A percentile compares a stretch with the other conserved stretches of the same genome.
Conservation (phyloP, 2,113 vertebrate genomes). For the Pongo abelii region DNA sequence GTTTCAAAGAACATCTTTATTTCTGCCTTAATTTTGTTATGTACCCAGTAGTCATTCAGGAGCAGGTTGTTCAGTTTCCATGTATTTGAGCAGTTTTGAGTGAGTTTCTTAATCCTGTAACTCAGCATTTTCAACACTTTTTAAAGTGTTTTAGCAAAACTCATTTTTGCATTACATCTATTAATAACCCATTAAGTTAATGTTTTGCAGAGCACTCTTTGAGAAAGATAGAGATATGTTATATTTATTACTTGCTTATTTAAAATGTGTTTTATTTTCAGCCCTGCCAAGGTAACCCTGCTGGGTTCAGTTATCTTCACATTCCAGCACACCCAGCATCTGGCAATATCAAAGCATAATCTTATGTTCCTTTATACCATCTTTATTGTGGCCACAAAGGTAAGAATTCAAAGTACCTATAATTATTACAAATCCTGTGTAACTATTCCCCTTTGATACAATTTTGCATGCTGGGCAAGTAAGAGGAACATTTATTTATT, state of each 20-base stretch:
- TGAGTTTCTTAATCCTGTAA: neutral
- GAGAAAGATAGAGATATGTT: neutral
- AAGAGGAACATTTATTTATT: neutral
- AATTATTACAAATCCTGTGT: neutral
- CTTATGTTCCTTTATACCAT: conserved; percentile 93
- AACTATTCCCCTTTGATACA: neutral
- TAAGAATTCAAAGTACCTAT: conserved; percentile 78
- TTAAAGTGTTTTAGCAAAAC: neutral
- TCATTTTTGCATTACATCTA: conserved; percentile 49
- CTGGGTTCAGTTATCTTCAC: conserved; percentile 94
- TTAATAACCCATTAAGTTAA: conserved; percentile 15
- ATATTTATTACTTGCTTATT: conserved; percentile 27
- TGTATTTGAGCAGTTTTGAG: too few species aligned
- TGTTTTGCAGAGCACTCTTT: conserved; percentile 6
- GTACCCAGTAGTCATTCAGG: too few species aligned
- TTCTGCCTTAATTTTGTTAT: too few species aligned
- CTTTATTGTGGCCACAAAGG: conserved; percentile 93
- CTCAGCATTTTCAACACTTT: conserved; percentile 20
- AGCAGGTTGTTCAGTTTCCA: too few species aligned
- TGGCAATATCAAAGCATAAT: conserved; percentile 90
- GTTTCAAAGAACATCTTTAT: too few species aligned
- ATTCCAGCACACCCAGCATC: conserved; percentile 89
- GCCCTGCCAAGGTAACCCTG: conserved; percentile 94
- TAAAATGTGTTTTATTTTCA: conserved; percentile 81
- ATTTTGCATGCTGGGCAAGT: neutral